Percentiles rank a stretch among this genome's conserved stretches.
phyloP scores from a whole-genome alignment of 2,113 vertebrate species.

The Chroicocephalus ridibundus region DNA sequence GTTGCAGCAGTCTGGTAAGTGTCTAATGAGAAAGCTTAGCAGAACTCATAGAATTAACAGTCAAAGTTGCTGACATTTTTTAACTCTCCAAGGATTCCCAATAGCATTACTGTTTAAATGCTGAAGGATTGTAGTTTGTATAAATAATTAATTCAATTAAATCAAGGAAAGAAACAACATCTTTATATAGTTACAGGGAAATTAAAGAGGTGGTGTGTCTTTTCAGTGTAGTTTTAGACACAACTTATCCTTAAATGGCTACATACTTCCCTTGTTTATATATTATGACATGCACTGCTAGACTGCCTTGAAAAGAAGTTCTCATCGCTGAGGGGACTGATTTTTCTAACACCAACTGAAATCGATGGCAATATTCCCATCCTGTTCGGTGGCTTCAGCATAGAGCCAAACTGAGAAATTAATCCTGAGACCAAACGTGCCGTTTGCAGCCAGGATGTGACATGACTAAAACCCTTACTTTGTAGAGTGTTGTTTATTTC shows the following conservation, averaged over 20 bases:
- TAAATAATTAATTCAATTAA: not conserved
- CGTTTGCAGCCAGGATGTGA: not conserved
- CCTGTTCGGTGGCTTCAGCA: not conserved
- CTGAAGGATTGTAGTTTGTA: not conserved
- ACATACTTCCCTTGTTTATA: not conserved
- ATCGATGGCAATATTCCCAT: not conserved
- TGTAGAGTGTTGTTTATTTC: not conserved
- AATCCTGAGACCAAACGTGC: not conserved
- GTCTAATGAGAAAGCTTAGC: not conserved
- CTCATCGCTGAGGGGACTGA: not conserved
- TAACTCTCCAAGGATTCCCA: not conserved
- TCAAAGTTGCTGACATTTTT: not conserved
- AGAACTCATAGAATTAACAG: not conserved
- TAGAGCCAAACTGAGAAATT: constrained; percentile 15
- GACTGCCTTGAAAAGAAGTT: not conserved
- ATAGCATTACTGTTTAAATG: not conserved
- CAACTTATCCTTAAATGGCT: not conserved
- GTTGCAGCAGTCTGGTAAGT: not conserved
- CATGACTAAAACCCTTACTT: not conserved
- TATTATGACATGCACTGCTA: not conserved
- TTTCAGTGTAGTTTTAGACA: not conserved
- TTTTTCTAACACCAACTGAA: not conserved
- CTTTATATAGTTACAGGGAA: not conserved
- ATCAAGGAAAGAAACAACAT: not conserved
- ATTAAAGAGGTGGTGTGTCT: not conserved